Evolutionary conservation across 2,797 vertebrate genomes (phyloP), one percentile per base, ranked within the genome.

Genomic region (Nannoperca australis): DNA sequence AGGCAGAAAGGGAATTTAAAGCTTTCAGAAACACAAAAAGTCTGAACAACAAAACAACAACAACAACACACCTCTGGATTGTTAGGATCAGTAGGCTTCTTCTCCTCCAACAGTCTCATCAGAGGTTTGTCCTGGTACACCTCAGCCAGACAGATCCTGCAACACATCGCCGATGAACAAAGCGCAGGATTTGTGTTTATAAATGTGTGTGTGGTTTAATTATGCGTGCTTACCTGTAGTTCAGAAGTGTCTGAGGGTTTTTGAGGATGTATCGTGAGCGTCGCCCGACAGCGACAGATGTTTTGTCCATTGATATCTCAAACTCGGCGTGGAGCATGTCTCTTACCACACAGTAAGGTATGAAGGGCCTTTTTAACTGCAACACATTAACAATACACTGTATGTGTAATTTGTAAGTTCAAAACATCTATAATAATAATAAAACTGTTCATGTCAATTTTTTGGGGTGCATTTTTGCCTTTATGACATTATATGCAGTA

Each of bases 91-190:
- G 84, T 69, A 40, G 95, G 96, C 53, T 95, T 96, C n/a, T 90
- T 96, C 88, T 96, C 93, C 88, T 93, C 87, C 67, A 99, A 93
- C 3, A 94, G 92, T 0, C 85, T 95, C 68, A 96, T 91, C 13
- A 99, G 93, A 8, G 88, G 67, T 94, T 97, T 97, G 84, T 99
- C 97, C 91, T 99, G 97, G 91, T 96, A 97, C 55, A 98, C 97
- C 87, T 99, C 98, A 7, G 97, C 97, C 76, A 99, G 93, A 87
- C 97, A 99, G 70, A 99, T 97, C 94, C 98, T 99, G 90, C 40
- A 85, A 50, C 38, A 67, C 40, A 69, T 0, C 0, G 0, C 8
- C 12, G 3, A 7, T 36, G 2, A 82, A 45, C 58, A 20, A 64
- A 61, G 47, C 36, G 38, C 15, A 15, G 0, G 15, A 18, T 27